Evolutionary conservation across 2,797 vertebrate species (phyloP).

Genomic region (Euphonia xanthogaster): DNA sequence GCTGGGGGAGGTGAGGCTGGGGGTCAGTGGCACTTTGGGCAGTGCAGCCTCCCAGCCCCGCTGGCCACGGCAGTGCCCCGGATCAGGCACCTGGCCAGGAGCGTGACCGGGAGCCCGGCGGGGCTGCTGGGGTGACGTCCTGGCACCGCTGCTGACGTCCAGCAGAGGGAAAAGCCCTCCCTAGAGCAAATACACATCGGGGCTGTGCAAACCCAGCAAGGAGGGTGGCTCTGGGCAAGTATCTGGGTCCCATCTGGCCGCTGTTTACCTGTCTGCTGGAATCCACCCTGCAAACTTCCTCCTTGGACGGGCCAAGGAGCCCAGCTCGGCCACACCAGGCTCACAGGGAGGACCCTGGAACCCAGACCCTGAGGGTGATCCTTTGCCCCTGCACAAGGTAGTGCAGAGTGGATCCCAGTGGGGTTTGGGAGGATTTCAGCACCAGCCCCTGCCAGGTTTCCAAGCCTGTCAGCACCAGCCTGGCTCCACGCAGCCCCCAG

Average conservation of each 20-base stretch:
- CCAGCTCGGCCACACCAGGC: fast-evolving
- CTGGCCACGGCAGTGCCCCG: neutral
- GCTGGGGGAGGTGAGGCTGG: fast-evolving
- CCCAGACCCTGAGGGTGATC: fast-evolving
- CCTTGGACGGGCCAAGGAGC: neutral
- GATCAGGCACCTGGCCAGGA: neutral
- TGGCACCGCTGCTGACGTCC: neutral
- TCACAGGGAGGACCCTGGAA: neutral
- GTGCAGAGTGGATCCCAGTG: fast-evolving
- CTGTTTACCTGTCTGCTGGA: conserved; percentile 57
- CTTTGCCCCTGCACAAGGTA: neutral
- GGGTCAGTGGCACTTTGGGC: fast-evolving
- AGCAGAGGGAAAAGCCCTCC: neutral
- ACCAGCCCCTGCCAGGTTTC: neutral
- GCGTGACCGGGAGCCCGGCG: neutral
- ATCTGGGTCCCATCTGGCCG: conserved; percentile 33
- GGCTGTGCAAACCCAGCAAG: conserved; percentile 5
- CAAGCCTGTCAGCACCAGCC: neutral
- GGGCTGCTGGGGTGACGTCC: conserved; percentile 12
- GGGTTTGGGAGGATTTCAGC: neutral
- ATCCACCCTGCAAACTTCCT: conserved; percentile 61
- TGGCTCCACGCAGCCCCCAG: neutral
- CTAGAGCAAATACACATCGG: neutral
- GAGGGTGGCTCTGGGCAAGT: neutral
- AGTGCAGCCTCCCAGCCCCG: fast-evolving